Evolutionary conservation across 2,797 vertebrate species (phyloP).

Genomic region (Erithacus rubecula): DNA sequence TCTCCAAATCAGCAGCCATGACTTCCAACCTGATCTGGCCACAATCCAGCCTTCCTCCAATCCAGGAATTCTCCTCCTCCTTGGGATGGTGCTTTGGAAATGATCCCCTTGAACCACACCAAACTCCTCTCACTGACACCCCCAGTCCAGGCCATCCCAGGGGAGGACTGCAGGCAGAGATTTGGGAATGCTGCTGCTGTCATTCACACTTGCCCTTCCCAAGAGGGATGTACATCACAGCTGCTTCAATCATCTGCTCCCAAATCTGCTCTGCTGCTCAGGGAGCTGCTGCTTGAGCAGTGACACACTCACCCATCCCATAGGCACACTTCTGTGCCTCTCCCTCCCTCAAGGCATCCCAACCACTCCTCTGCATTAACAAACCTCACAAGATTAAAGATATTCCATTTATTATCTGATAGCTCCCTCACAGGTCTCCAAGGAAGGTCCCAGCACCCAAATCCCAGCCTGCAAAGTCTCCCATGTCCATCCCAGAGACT

Average conservation of each 20-base stretch:
- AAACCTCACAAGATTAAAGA: background rate
- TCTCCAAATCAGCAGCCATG: background rate
- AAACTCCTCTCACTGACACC: background rate
- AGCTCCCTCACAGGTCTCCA: background rate
- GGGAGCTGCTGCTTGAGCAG: background rate
- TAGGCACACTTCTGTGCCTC: background rate
- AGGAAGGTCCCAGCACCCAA: background rate
- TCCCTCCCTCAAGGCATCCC: background rate
- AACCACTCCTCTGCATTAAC: background rate
- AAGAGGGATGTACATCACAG: background rate
- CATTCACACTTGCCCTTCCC: background rate
- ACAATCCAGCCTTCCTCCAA: background rate
- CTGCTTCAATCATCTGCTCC: constrained; percentile 28
- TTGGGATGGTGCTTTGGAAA: background rate
- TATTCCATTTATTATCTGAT: background rate
- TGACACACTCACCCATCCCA: background rate
- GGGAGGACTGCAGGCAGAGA: background rate
- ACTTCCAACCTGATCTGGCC: background rate
- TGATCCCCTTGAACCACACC: background rate
- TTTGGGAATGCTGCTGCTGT: background rate
- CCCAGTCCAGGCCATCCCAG: accelerated
- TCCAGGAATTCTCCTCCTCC: background rate
- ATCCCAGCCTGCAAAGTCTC: background rate
- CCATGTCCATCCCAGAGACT: background rate
- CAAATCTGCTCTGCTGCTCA: background rate